These are phyloP conservation scores for Nomada ruficornis DNA, from an alignment of 2,888 invertebrate species.

Conservation along the genomic window DNA sequence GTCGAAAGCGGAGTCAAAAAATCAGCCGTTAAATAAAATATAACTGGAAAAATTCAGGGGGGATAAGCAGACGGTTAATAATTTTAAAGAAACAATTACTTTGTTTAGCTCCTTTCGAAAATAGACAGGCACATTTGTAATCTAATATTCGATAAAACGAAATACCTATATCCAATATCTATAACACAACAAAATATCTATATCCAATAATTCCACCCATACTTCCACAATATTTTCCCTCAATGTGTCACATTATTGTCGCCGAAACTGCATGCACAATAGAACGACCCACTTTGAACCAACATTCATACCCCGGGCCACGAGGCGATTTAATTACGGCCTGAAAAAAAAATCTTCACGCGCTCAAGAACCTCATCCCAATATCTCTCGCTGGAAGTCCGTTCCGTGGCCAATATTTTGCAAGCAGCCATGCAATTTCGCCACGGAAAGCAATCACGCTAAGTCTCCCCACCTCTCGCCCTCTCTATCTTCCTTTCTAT, in stretches of 20 bases:
- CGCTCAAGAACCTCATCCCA: not conserved
- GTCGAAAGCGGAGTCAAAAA: no score
- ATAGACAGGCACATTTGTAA: no score
- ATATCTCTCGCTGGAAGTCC: not conserved
- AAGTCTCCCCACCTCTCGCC: slow-evolving; percentile 2
- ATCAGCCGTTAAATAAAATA: no score
- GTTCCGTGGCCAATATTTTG: slow-evolving; percentile 35
- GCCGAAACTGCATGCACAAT: not conserved
- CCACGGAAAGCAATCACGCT: slow-evolving; percentile 17
- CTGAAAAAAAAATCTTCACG: not conserved
- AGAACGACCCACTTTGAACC: not conserved
- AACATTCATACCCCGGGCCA: not conserved
- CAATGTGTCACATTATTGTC: slow-evolving; percentile 10
- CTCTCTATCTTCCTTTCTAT: not conserved
- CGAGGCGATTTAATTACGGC: slow-evolving; percentile 17
- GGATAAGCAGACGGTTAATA: no score
- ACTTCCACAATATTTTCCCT: slow-evolving; percentile 21
- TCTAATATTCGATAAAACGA: not conserved
- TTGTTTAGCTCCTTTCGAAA: no score
- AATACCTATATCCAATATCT: slow-evolving; percentile 19
- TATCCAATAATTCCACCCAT: slow-evolving; percentile 20
- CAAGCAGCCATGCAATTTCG: slow-evolving; percentile 15
- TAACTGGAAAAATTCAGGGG: no score
- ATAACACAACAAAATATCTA: not conserved
- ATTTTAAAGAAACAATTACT: no score